Percentiles rank a stretch among this genome's conserved stretches.
phyloP scores from a whole-genome alignment of 2,113 vertebrate genomes.

The Barnardius zonarius region DNA sequence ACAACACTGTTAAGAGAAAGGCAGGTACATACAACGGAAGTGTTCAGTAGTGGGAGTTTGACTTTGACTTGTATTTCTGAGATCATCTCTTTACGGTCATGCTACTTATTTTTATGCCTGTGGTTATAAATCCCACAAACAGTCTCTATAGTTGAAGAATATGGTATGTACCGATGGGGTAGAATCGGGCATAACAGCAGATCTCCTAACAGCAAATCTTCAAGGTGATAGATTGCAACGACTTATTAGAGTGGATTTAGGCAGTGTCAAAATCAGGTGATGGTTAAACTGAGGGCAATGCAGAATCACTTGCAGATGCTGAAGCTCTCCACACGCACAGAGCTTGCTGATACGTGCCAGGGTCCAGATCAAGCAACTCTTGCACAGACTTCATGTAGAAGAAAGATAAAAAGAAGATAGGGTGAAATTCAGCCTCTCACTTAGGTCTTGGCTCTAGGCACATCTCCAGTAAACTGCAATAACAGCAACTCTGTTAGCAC shows the following conservation, averaged over 20 bases:
- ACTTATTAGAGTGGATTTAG: neutral
- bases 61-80: neutral
- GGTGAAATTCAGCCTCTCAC: neutral
- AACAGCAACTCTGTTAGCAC: neutral
- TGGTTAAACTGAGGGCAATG: neutral
- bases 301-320: neutral
- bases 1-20: neutral
- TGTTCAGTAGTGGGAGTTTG: neutral
- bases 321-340: neutral
- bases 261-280: neutral
- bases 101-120: neutral
- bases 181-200: neutral
- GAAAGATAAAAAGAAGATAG: neutral
- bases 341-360: fast-evolving
- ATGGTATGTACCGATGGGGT: neutral
- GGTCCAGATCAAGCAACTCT: neutral
- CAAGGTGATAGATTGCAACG: neutral
- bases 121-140: neutral
- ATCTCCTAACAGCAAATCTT: neutral
- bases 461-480: neutral
- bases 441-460: neutral
- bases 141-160: neutral
- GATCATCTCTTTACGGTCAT: neutral
- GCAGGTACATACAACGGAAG: neutral
- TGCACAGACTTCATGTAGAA: neutral